Percentiles rank a stretch among this genome's conserved stretches.
Evolutionary conservation across 2,888 invertebrate species (phyloP).

Genomic region (Mechanitis messenoides): DNA sequence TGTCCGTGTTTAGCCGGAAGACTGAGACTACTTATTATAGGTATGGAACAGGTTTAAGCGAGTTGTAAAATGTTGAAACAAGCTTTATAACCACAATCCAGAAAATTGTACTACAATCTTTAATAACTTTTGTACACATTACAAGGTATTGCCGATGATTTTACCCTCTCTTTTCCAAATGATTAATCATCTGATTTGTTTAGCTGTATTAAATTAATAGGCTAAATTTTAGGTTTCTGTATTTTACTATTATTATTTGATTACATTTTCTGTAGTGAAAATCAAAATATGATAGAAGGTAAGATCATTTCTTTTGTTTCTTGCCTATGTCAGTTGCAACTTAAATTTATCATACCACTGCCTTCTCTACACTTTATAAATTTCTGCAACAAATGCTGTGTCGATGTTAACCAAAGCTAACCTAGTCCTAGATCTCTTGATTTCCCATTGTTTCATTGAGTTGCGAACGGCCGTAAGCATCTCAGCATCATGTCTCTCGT

Average conservation of each 20-base stretch:
- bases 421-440: conserved; percentile 73
- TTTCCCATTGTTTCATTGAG: conserved; percentile 84
- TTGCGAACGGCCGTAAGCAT: conserved; percentile 83
- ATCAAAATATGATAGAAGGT: too few species aligned
- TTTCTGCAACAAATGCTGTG: too few species aligned
- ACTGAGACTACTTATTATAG: background rate
- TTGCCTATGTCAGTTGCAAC: too few species aligned
- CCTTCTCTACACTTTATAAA: too few species aligned
- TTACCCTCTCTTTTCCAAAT: too few species aligned
- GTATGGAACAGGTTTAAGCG: background rate
- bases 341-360: too few species aligned
- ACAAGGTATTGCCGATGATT: background rate
- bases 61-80: background rate
- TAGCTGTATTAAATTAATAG: too few species aligned
- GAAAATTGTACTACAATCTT: background rate
- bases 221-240: too few species aligned
- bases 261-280: too few species aligned
- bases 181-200: too few species aligned
- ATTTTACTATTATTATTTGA: too few species aligned
- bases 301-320: too few species aligned
- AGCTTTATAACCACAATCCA: background rate
- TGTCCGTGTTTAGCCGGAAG: conserved; percentile 4
- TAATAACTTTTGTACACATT: background rate
- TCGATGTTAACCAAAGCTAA: conserved; percentile 32
- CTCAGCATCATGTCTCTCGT: conserved; percentile 83